Conservation (phyloP, 2,797 vertebrate species). For the Hypotaenidia okinawae region DNA sequence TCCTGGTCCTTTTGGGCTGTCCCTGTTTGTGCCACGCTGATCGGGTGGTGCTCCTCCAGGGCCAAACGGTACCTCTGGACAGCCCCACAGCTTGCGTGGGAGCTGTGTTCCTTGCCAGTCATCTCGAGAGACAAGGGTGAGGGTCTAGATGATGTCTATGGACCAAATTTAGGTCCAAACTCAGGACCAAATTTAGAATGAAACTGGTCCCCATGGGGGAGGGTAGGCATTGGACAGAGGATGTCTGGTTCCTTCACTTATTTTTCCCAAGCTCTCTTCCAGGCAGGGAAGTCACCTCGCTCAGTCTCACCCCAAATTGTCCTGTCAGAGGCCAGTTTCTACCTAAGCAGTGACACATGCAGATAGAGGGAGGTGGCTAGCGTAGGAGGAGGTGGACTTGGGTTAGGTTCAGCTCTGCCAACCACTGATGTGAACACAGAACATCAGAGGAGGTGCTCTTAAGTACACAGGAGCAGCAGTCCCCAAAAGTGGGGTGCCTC, state of each 20-base stretch:
- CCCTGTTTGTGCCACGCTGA: background rate
- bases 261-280: background rate
- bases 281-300: background rate
- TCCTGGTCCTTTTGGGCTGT: background rate
- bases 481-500: background rate
- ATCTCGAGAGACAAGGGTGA: background rate
- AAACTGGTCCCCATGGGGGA: background rate
- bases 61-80: background rate
- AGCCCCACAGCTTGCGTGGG: fast-evolving
- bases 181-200: background rate
- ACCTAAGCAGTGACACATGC: background rate
- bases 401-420: background rate
- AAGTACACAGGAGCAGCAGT: background rate
- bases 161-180: background rate
- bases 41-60: background rate
- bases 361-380: background rate
- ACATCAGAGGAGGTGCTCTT: background rate
- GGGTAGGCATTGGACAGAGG: background rate
- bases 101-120: background rate
- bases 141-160: background rate
- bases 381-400: background rate
- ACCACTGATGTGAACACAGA: background rate
- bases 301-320: background rate
- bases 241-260: background rate
- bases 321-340: background rate